Evolutionary conservation across 1,140 invertebrate genomes (phyloP), one percentile per base, ranked within the genome.

Genomic region (Zophobas morio): DNA sequence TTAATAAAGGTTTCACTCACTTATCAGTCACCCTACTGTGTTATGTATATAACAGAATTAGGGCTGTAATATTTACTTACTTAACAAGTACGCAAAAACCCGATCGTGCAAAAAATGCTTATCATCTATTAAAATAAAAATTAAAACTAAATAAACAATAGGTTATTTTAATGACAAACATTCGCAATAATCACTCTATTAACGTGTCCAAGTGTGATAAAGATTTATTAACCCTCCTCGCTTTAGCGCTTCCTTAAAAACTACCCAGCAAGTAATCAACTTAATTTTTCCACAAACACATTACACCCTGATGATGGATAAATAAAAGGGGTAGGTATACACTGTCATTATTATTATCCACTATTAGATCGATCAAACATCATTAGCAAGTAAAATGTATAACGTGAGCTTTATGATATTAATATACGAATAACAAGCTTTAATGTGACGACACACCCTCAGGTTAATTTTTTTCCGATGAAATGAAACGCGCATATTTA

Each of bases 351-450:
- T 63, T 63, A 40, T 66, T 66, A 66, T 66, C 60, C 60, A 66
- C 60, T 66, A 66, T 66, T 66, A 66, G 60, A 66, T 66, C 60
- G 60, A 66, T 66, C 60, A 66, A 66, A 66, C 60, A 66, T 66
- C 60, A 66, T 66, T 66, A 66, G 60, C 60, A 66, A 66, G 60
- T 66, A 66, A 66, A 66, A 66, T 66, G 60, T 63, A 63, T 63
- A 63, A 1, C 57, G 57, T 42, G 60, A 66, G 60, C 60, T 66
- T 66, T 66, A 66, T 66, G 60, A 66, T 66, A 66, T 66, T 66
- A 66, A 66, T 66, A 66, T 66, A 66, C 60, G 39, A 66, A 66
- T 66, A 66, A 66, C 60, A 66, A 66, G 60, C 36, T 66, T 66
- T 66, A 66, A 66, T 66, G 60, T 32, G 60, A 20, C 39, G 39